A percentile compares a stretch with the other conserved stretches of the same genome.
Conservation (phyloP, 2,888 invertebrate genomes). For the Belgica antarctica region DNA sequence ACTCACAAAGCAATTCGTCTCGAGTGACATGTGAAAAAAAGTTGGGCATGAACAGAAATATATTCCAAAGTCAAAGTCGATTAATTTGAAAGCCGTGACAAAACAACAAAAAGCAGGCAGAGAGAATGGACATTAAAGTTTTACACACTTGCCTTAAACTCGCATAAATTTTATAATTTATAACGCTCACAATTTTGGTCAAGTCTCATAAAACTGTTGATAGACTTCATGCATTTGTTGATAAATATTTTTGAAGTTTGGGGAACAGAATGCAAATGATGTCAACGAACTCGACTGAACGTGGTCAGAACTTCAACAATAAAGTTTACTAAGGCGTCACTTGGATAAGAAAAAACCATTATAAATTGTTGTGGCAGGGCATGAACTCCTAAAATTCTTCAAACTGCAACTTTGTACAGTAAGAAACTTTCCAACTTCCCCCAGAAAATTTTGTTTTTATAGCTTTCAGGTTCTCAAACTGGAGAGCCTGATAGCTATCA, state of each 20-base stretch:
- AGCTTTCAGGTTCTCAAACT: neutral
- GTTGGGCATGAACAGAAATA: neutral
- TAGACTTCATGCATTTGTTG: no score
- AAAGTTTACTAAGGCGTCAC: neutral
- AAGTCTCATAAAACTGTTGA: conserved; percentile 24
- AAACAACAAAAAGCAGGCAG: conserved; percentile 16
- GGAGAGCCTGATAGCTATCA: neutral
- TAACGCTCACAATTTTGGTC: neutral
- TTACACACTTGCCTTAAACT: conserved; percentile 30
- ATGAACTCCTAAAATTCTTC: neutral
- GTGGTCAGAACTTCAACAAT: no score
- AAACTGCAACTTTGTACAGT: conserved; percentile 20
- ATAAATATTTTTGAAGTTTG: neutral
- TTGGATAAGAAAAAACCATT: neutral
- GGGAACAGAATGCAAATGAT: no score
- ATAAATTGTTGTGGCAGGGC: conserved; percentile 25
- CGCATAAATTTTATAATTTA: conserved; percentile 7
- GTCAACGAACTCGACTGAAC: no score
- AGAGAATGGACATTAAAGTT: neutral
- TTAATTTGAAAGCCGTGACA: conserved; percentile 40
- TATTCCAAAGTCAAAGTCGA: conserved; percentile 28
- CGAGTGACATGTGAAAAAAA: neutral
- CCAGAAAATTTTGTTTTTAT: neutral
- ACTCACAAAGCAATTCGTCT: neutral
- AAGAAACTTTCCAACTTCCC: conserved; percentile 5